These are phyloP conservation scores for Drosophila formosana DNA, from an alignment of 2,888 invertebrate species.

Conservation along the genomic window DNA sequence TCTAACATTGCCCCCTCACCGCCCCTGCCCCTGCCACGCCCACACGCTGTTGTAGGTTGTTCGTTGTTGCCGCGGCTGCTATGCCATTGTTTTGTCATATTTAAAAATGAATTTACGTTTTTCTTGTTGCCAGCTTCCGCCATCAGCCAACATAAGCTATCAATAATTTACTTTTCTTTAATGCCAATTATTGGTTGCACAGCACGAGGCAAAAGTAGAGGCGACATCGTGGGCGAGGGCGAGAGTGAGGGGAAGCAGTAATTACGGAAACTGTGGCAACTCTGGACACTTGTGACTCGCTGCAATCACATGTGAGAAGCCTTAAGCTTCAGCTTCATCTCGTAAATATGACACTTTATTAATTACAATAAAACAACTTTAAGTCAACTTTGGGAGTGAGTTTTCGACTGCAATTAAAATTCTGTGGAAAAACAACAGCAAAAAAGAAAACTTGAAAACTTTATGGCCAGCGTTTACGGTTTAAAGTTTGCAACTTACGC, in stretches of 20 bases:
- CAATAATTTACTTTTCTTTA: conserved; percentile 77
- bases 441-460: conserved; percentile 32
- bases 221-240: background rate
- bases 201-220: no score
- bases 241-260: background rate
- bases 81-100: conserved; percentile 77
- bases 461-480: conserved; percentile 12
- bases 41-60: no score
- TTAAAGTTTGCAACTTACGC: conserved; percentile 2
- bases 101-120: conserved; percentile 77
- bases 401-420: conserved; percentile 47
- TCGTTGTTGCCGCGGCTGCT: background rate
- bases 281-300: conserved; percentile 6
- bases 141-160: conserved; percentile 57
- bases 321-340: conserved; percentile 41
- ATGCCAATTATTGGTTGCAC: conserved; percentile 62
- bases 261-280: conserved; percentile 5
- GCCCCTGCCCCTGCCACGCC: no score
- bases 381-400: conserved; percentile 15
- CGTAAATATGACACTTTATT: conserved; percentile 73
- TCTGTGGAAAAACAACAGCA: background rate
- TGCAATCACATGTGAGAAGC: conserved; percentile 57
- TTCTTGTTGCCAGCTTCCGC: conserved; percentile 21
- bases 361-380: conserved; percentile 57
- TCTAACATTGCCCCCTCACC: conserved; percentile 34